Evolutionary conservation across 2,113 vertebrate species (phyloP).

Genomic region (Trichechus manatus): DNA sequence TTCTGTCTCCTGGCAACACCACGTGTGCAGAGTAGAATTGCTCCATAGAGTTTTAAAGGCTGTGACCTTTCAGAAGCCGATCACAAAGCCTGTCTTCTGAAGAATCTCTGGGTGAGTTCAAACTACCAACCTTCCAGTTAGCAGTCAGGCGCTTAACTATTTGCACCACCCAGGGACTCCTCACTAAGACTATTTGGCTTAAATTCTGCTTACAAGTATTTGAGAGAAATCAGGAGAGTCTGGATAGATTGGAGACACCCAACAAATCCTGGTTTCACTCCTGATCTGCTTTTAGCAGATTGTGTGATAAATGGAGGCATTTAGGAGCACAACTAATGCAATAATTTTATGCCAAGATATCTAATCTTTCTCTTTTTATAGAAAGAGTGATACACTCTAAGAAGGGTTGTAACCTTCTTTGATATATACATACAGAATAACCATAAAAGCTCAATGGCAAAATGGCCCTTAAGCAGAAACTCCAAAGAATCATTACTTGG

Average conservation of each 20-base stretch:
- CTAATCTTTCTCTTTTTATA: neutral
- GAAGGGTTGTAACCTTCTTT: neutral
- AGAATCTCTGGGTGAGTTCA: too few species aligned
- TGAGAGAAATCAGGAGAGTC: neutral
- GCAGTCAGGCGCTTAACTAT: too few species aligned
- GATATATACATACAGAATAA: neutral
- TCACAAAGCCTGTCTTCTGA: too few species aligned
- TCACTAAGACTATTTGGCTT: neutral
- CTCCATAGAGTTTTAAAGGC: too few species aligned
- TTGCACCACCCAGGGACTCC: too few species aligned
- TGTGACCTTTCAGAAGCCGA: too few species aligned
- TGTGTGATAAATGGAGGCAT: neutral
- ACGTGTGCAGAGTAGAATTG: too few species aligned
- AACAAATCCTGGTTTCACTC: neutral
- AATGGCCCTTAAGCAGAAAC: neutral
- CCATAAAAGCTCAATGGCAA: conserved; percentile 32
- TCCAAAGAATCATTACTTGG: neutral
- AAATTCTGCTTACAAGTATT: neutral
- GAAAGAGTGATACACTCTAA: neutral
- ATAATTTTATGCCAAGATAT: neutral
- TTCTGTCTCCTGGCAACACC: too few species aligned
- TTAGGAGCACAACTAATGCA: neutral
- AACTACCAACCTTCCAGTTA: too few species aligned
- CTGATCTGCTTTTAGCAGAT: neutral
- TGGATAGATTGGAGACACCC: neutral